Conservation (phyloP, 1,140 invertebrate genomes). For the Drosophila eugracilis region DNA sequence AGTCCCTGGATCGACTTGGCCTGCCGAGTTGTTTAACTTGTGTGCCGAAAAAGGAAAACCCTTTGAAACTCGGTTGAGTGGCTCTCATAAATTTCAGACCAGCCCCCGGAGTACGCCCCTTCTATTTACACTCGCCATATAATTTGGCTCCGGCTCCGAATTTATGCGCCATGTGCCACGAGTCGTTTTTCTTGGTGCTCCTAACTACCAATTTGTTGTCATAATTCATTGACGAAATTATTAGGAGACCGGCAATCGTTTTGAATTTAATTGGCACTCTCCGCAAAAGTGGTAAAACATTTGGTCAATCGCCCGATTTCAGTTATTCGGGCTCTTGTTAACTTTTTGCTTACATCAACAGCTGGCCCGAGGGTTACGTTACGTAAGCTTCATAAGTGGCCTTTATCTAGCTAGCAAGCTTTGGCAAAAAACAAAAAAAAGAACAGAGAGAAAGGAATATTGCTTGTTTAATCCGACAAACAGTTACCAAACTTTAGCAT, state of each 20-base stretch:
- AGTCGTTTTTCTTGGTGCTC: slow-evolving; percentile 34
- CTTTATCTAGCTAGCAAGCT: slow-evolving; percentile 50
- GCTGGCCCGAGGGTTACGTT: slow-evolving; percentile 18
- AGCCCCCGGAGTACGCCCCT: slow-evolving; percentile 2
- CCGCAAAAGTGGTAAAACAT: slow-evolving; percentile 46
- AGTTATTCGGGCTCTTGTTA: slow-evolving; percentile 21
- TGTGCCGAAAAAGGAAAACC: slow-evolving; percentile 32
- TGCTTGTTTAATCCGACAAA: slow-evolving; percentile 60
- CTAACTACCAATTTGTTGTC: slow-evolving; percentile 67
- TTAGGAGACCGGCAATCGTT: slow-evolving; percentile 44
- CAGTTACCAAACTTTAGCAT: slow-evolving; percentile 57
- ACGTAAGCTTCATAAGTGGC: slow-evolving; percentile 43
- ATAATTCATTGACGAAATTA: slow-evolving; percentile 77
- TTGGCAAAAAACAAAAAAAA: background rate
- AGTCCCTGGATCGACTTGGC: slow-evolving; percentile 9
- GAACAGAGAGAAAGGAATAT: slow-evolving; percentile 17
- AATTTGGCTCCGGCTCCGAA: slow-evolving; percentile 68
- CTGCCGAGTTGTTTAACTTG: slow-evolving; percentile 32
- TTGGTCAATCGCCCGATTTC: slow-evolving; percentile 41
- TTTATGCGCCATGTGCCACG: slow-evolving; percentile 61
- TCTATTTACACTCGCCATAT: slow-evolving; percentile 48
- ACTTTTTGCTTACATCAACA: slow-evolving; percentile 36
- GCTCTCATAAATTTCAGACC: slow-evolving; percentile 46
- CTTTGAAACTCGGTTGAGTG: slow-evolving; percentile 55
- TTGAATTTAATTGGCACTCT: slow-evolving; percentile 65